A percentile compares a stretch with the other conserved stretches of the same genome.
Conservation (phyloP, 2,113 vertebrate species). For the Haplochromis burtoni region DNA sequence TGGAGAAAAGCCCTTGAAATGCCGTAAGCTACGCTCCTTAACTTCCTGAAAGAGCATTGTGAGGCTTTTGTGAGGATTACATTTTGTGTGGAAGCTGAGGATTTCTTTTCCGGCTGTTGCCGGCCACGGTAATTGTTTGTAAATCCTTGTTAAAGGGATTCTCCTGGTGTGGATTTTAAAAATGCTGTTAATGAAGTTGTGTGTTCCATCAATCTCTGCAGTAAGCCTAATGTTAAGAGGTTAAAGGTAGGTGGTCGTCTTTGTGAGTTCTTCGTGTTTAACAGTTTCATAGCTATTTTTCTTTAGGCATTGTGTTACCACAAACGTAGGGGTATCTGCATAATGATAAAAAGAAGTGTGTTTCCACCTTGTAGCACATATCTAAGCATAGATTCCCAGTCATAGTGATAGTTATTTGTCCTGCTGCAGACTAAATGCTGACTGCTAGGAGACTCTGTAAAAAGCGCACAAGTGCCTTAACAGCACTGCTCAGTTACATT, state of each 20-base stretch:
- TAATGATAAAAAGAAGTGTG: background rate
- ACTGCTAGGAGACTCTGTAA: constrained; percentile 6
- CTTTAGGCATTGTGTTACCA: background rate
- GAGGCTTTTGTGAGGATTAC: constrained; percentile 13
- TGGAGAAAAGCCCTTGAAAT: background rate
- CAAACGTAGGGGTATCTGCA: background rate
- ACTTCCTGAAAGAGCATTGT: background rate
- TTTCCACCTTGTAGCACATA: background rate
- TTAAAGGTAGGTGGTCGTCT: background rate
- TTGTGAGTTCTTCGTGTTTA: background rate
- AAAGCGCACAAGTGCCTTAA: constrained; percentile 27
- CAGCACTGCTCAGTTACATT: constrained; percentile 44
- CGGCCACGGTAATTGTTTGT: constrained; percentile 6
- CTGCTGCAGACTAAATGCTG: background rate
- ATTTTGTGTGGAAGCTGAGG: background rate
- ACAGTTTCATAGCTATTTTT: background rate
- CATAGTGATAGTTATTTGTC: background rate
- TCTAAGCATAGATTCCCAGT: background rate
- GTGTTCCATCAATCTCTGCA: background rate
- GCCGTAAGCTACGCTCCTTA: background rate
- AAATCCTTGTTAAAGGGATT: constrained; percentile 13
- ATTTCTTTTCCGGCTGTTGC: background rate
- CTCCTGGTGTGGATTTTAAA: constrained; percentile 10
- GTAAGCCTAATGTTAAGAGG: background rate
- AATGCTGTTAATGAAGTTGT: background rate